Conservation (phyloP, 2,113 vertebrate species). For the Progne subis region DNA sequence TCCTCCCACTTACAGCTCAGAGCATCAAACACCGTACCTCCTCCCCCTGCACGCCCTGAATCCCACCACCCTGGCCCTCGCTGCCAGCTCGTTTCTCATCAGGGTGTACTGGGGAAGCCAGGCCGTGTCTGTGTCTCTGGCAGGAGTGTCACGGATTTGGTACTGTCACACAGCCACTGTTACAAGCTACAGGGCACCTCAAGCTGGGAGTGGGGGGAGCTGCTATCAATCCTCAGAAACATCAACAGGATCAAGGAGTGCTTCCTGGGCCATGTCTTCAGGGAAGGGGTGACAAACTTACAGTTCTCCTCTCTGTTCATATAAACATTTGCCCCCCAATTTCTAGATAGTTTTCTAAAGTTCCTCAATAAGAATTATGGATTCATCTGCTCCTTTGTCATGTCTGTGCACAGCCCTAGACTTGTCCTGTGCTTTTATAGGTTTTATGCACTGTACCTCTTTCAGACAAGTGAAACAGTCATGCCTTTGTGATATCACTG, state of each 20-base stretch:
- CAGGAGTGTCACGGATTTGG: neutral
- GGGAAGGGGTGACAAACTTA: neutral
- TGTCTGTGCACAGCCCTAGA: neutral
- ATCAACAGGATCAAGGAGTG: neutral
- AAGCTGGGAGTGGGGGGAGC: neutral
- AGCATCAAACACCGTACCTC: neutral
- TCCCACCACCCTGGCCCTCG: neutral
- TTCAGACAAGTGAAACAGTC: neutral
- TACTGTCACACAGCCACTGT: neutral
- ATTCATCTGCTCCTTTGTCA: neutral
- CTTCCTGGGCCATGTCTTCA: neutral
- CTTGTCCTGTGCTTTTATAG: neutral
- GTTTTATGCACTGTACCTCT: neutral
- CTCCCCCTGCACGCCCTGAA: neutral
- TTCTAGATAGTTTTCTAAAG: neutral
- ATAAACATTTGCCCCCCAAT: neutral
- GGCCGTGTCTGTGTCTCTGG: neutral
- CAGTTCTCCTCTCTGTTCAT: neutral
- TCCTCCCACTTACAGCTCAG: neutral
- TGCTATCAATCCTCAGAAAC: neutral
- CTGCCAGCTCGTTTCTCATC: neutral
- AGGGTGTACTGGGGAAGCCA: rapidly evolving
- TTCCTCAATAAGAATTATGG: neutral
- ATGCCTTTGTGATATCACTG: neutral
- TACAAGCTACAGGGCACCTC: neutral